Conservation (phyloP, 92 coral and sea anemone species). For the Galaxea fascicularis region DNA sequence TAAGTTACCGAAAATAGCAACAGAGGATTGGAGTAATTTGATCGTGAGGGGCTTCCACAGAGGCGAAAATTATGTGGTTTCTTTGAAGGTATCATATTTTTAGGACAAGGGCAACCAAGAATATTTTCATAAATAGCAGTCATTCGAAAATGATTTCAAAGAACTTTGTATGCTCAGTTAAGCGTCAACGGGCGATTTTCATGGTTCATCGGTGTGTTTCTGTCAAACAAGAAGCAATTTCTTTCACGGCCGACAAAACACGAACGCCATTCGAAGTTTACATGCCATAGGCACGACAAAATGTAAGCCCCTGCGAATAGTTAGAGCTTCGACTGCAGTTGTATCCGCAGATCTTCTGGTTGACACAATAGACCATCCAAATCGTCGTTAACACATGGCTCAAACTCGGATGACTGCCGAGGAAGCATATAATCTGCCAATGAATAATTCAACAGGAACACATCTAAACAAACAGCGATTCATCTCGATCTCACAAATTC, state of each 20-base stretch:
- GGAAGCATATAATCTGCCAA: slow-evolving; percentile 38
- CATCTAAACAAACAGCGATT: slow-evolving; percentile 60
- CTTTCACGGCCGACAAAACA: no score
- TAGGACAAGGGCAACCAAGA: neutral
- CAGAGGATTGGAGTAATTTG: neutral
- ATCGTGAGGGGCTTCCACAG: slow-evolving; percentile 44
- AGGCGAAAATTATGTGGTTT: slow-evolving; percentile 13
- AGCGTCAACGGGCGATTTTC: slow-evolving; percentile 3
- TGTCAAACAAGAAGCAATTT: no score
- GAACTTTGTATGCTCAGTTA: neutral
- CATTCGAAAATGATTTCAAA: slow-evolving; percentile 4
- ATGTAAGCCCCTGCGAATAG: neutral
- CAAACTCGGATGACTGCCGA: slow-evolving; percentile 42
- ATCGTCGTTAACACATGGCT: slow-evolving; percentile 63
- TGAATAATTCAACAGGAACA: slow-evolving; percentile 65
- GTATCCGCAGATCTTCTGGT: neutral
- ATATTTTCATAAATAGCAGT: neutral
- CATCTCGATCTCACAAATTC: slow-evolving; percentile 30
- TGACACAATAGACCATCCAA: slow-evolving; percentile 18
- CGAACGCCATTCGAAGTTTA: neutral
- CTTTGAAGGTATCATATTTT: slow-evolving; percentile 9
- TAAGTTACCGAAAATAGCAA: slow-evolving; percentile 38
- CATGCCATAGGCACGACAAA: neutral
- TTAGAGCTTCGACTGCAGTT: neutral
- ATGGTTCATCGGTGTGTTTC: no score